These are phyloP conservation scores for Tetramorium simillimum DNA, from an alignment of 1,140 invertebrate species.

Conservation along the genomic window DNA sequence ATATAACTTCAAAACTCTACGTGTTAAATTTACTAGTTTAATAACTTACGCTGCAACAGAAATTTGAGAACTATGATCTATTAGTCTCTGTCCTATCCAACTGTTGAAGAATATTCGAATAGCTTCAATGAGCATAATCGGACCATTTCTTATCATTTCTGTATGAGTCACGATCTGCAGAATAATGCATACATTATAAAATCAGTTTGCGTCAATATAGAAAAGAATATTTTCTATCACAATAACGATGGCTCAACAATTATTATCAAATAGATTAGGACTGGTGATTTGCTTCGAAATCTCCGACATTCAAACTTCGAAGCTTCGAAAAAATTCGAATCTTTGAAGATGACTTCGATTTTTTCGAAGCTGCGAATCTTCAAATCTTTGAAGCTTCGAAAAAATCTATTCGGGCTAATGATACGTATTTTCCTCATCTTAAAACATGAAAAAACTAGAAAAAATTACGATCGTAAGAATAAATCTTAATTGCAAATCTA, in stretches of 20 bases:
- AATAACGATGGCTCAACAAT: neutral
- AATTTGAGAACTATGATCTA: conserved; percentile 24
- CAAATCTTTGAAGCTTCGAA: no score
- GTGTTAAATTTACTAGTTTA: neutral
- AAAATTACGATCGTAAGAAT: no score
- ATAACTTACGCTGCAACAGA: conserved; percentile 12
- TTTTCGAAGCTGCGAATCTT: no score
- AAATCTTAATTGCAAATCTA: no score
- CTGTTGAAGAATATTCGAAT: neutral
- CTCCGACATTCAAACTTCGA: no score
- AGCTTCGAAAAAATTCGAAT: no score
- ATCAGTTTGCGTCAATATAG: neutral
- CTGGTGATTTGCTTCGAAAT: no score
- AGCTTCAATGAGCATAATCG: neutral
- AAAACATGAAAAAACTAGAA: no score
- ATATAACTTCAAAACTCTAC: neutral
- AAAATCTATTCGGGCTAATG: no score
- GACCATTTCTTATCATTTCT: neutral
- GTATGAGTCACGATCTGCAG: neutral
- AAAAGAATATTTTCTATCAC: neutral
- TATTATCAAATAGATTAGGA: neutral
- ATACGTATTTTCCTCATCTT: no score
- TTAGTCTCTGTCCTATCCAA: conserved; percentile 5
- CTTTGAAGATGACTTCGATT: no score
- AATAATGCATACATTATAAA: neutral